Base-by-base conservation (phyloP, 2,888 invertebrate species). In the Tachina fera region DNA sequence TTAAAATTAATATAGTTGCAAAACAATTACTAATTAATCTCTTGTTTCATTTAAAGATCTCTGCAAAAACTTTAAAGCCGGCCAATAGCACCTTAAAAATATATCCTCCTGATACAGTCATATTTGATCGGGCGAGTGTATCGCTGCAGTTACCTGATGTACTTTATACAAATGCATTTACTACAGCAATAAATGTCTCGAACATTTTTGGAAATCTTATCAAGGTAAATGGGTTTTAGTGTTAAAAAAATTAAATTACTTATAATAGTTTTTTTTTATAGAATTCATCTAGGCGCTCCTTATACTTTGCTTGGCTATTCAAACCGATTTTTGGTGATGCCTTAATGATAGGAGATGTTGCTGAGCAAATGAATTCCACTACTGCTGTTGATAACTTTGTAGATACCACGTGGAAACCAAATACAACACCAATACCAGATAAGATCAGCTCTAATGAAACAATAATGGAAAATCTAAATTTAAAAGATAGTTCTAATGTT, bases 221-320 rank as follows among this genome's bases (percentile, higher is more conserved):
- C 87, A 93, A 94, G 91, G 95, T 95, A 92, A 16, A 9, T 41
- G 6, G 1, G 6, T n/a, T 14, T 53, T 43, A n/a, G 0, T 49
- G 8, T 47, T 3, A 19, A 4, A n/a, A n/a, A 58, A 49, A 13
- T 47, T 45, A 41, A 43, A 22, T 10, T 51, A 10, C 9, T 14
- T 47, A 1, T 45, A n/a, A 53, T 61, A 31, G 31, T 39, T 49
- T n/a, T n/a, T n/a, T n/a, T n/a, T 95, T 95, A 19, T 94, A 97
- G 97, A 96, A 96, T 92, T 95, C 96, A 5, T 96, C 96, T 45
- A 94, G 95, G 87, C 94, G 96, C 75, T 95, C 96, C 89, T 95
- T 96, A 90, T 94, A 94, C 19, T 94, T 96, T 88, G 92, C 96
- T 87, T 94, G 96, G 75, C 94, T 96, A 51, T 96, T 97, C 93